Evolutionary conservation across 2,888 invertebrate genomes (phyloP), one percentile per base, ranked within the genome.

Genomic region (Synanthedon andrenaeformis): DNA sequence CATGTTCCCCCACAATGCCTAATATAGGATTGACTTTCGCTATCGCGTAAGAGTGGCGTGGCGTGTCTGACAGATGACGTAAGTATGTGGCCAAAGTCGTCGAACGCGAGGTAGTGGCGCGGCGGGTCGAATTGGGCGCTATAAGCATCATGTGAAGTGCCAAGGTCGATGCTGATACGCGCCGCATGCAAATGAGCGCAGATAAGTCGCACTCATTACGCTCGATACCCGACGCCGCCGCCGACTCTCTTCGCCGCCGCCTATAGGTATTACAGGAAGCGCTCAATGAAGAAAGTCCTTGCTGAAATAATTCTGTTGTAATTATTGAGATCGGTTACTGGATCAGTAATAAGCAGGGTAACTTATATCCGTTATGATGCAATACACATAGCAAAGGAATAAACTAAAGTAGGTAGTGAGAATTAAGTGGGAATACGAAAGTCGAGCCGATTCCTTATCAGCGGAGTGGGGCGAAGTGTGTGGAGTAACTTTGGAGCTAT

Each of bases 151-250:
- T 75, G 74, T 75, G 74, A 51, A 74, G 78, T 79, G 82, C 77
- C 84, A 85, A 85, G 85, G 86, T 83, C 85, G 83, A 72, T 74
- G 72, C 72, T 69, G 74, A 76, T 74, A 74, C 73, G 77, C 78
- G 76, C 65, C 68, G 77, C 76, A 85, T 85, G 84, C 75, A 85
- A 87, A 86, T 84, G 79, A 79, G 76, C 72, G 62, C 64, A 81
- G 82, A 84, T 84, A 85, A 82, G 79, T 79, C 76, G 72, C 72
- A 72, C 76, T 84, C 81, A 82, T 84, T 83, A 84, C 79, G 72
- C 70, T 67, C 73, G 66, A 74, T 76, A 76, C 73, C 73, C 76
- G 70, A 66, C 70, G 64, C 65, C 70, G 71, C 66, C 69, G 73
- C 71, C 72, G 68, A 65, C 72, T 75, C 78, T 67, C 74, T 71